A percentile compares a stretch with the other conserved stretches of the same genome.
phyloP scores from a whole-genome alignment of 35 echinoderm and acorn worm species.

The Ophioderma brevispina region DNA sequence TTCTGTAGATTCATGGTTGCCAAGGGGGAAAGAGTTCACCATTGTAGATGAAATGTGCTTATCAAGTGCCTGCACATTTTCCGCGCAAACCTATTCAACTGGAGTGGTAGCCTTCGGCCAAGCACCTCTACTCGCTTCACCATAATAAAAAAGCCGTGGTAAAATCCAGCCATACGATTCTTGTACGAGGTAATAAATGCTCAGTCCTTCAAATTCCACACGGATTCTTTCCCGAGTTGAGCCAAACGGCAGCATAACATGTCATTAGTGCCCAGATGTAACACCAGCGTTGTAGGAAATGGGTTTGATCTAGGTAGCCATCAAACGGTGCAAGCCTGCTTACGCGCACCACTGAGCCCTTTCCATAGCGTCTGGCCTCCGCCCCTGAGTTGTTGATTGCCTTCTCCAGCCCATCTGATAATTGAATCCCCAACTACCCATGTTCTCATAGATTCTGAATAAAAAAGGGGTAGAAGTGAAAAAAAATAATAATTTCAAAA shows the following conservation, averaged over 20 bases:
- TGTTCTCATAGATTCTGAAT: background rate
- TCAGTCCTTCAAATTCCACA: too few species aligned
- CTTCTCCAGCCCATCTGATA: background rate
- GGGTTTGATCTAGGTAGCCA: background rate
- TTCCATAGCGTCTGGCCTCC: background rate
- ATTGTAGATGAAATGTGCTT: background rate
- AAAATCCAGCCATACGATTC: background rate
- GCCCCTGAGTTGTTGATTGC: background rate
- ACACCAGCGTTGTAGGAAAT: background rate
- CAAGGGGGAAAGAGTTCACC: background rate
- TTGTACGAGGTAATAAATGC: too few species aligned
- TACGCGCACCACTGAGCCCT: background rate
- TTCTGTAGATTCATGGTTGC: background rate
- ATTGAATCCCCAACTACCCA: background rate
- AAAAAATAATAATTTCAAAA: too few species aligned
- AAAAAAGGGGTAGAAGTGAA: too few species aligned
- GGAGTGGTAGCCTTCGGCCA: background rate
- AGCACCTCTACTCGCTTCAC: background rate
- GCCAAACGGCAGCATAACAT: background rate
- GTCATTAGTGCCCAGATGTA: background rate
- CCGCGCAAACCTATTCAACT: background rate
- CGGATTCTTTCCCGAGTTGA: background rate
- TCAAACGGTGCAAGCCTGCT: background rate
- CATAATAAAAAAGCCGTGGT: background rate
- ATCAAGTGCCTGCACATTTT: background rate